These are phyloP conservation scores for Neomonachus schauinslandi DNA, from an alignment of 2,113 vertebrate genomes.

Conservation along the genomic window DNA sequence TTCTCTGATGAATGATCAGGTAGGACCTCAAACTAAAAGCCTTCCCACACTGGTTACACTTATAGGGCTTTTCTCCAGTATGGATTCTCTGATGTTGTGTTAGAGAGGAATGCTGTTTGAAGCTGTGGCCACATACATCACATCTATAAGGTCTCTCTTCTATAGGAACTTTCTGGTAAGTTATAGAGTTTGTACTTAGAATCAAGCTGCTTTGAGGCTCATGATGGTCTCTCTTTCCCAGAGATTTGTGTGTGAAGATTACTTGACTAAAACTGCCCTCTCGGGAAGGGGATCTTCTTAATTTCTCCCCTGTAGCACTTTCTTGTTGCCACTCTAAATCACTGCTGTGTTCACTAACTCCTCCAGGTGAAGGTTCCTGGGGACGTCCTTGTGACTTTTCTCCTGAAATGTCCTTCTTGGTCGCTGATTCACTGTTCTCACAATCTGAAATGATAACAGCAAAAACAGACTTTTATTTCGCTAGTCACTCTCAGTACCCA, in stretches of 20 bases:
- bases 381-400: slow-evolving; percentile 28
- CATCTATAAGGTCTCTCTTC: slow-evolving; percentile 83
- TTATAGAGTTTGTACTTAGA: slow-evolving; percentile 79
- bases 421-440: slow-evolving; percentile 31
- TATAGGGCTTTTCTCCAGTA: slow-evolving; percentile 88
- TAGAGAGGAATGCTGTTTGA: slow-evolving; percentile 82
- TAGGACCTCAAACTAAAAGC: slow-evolving; percentile 89
- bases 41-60: slow-evolving; percentile 86
- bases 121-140: slow-evolving; percentile 81
- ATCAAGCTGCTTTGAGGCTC: slow-evolving; percentile 58
- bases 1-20: slow-evolving; percentile 84
- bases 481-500: neutral
- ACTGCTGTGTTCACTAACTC: slow-evolving; percentile 39
- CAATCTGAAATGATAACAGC: slow-evolving; percentile 68
- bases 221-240: slow-evolving; percentile 45
- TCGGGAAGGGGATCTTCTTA: slow-evolving; percentile 30
- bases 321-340: slow-evolving; percentile 60
- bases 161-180: slow-evolving; percentile 83
- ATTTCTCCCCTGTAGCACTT: neutral
- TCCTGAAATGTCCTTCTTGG: slow-evolving; percentile 35
- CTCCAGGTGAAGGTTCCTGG: slow-evolving; percentile 59
- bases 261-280: slow-evolving; percentile 50
- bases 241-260: slow-evolving; percentile 72
- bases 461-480: slow-evolving; percentile 49
- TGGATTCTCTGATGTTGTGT: slow-evolving; percentile 83